These are phyloP conservation scores for Aspidiotus rigidus DNA, from an alignment of 2,888 invertebrate genomes.

Conservation along the genomic window DNA sequence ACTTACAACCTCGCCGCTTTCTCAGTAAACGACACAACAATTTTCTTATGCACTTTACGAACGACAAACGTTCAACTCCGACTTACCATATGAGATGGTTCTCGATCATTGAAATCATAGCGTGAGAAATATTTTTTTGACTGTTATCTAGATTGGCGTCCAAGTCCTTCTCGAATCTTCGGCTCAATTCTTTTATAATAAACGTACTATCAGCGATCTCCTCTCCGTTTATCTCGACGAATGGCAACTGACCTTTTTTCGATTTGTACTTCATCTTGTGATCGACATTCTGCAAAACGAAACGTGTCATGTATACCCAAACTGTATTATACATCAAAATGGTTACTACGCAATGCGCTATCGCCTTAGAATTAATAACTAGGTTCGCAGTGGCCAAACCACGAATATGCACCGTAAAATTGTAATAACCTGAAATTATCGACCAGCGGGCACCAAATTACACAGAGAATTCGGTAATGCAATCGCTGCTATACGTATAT, in stretches of 20 bases:
- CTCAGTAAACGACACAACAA: no score
- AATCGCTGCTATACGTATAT: background rate
- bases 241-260: conserved; percentile 88
- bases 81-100: conserved; percentile 77
- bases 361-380: no score
- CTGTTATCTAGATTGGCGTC: conserved; percentile 73
- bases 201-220: conserved; percentile 87
- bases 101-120: conserved; percentile 89
- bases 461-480: background rate
- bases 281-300: conserved; percentile 73
- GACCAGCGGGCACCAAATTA: conserved; percentile 3
- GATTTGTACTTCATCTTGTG: conserved; percentile 89
- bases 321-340: no score
- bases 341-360: no score
- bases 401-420: no score
- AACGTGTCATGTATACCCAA: conserved; percentile 28
- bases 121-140: conserved; percentile 80
- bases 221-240: conserved; percentile 88
- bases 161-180: conserved; percentile 71
- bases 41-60: no score
- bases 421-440: background rate
- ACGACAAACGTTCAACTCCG: background rate
- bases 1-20: no score
- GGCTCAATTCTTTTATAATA: conserved; percentile 77
- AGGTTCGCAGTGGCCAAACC: no score